Base-by-base conservation (phyloP, 2,888 invertebrate species). In the Helicoverpa assulta region DNA sequence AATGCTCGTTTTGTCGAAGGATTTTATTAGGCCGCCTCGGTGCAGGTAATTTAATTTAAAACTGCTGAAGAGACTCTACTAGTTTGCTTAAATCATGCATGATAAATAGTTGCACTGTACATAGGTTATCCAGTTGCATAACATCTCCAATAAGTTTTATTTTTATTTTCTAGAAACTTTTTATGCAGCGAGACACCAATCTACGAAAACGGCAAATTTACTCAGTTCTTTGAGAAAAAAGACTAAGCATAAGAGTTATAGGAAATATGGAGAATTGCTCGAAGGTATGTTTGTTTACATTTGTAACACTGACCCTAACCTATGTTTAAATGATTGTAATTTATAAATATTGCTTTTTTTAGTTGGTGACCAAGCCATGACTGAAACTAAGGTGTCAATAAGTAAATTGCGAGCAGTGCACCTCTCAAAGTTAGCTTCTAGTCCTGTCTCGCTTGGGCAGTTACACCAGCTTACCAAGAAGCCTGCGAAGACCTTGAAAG, bases 261-360 rank as follows among this genome's bases (percentile, higher is more conserved):
- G 96, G 81, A 96, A 96, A 86, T 97, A 96, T 92, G 96, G 97
- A 12, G 97, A 98, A 87, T 90, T 97, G 10, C 90, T 97, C 74
- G 96, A 97, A 96, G 97, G 97, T 97, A 91, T 67, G 76, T 70
- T 84, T 79, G 76, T 79, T 79, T 80, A 79, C 67, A 62, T 61
- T 78, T 10, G 7, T 29, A 21, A 10, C 40, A 54, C 7, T 29
- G 47, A 47, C 14, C n/a, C 26, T 14, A 5, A 29, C 0, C 0
- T 19, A 47, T 52, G 0, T 18, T 67, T 53, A 66, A 64, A 26
- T 18, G 5, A 18, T 43, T 16, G 1, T 21, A 6, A 12, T 6
- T 2, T 40, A 14, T 40, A 26, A 33, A 16, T 18, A 26, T 47
- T 2, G 10, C 56, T 66, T 50, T 68, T 93, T 93, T 69, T 85